These are phyloP conservation scores for Tamias sibiricus DNA, from an alignment of 2,113 vertebrate species.

Conservation along the genomic window DNA sequence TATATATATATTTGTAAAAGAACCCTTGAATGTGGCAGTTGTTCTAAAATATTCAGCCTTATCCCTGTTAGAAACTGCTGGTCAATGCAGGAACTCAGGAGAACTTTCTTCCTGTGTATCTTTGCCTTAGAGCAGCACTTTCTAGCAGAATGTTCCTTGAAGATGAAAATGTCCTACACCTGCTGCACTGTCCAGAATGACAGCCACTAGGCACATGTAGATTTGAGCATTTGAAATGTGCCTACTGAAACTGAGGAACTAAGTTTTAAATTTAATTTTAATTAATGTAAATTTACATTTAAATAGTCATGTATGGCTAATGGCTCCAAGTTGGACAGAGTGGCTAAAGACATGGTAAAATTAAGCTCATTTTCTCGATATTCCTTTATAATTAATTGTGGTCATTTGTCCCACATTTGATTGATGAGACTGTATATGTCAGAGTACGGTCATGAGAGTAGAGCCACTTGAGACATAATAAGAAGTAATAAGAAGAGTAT, in stretches of 20 bases:
- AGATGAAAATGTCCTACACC: not conserved
- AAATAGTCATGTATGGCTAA: not conserved
- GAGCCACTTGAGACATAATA: not conserved
- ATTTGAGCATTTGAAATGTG: not conserved
- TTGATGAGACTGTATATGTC: not conserved
- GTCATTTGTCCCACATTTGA: not conserved
- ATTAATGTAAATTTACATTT: constrained; percentile 22
- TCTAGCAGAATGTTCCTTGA: not conserved
- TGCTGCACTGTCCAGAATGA: not conserved
- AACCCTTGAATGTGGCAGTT: not conserved
- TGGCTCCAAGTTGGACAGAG: not conserved
- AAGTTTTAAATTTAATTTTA: not conserved
- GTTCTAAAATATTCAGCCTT: not conserved
- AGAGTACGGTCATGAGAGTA: not conserved
- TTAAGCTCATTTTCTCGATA: not conserved
- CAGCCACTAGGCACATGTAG: not conserved
- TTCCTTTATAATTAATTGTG: not conserved
- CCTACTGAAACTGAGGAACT: not conserved
- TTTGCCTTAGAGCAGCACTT: not conserved
- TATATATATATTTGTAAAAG: not conserved
- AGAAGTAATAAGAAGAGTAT: not conserved
- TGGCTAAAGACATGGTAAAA: not conserved
- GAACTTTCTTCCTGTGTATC: not conserved
- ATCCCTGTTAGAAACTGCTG: not conserved
- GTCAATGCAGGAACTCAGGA: not conserved